Conservation (phyloP, 2,113 vertebrate genomes). For the Merops nubicus region DNA sequence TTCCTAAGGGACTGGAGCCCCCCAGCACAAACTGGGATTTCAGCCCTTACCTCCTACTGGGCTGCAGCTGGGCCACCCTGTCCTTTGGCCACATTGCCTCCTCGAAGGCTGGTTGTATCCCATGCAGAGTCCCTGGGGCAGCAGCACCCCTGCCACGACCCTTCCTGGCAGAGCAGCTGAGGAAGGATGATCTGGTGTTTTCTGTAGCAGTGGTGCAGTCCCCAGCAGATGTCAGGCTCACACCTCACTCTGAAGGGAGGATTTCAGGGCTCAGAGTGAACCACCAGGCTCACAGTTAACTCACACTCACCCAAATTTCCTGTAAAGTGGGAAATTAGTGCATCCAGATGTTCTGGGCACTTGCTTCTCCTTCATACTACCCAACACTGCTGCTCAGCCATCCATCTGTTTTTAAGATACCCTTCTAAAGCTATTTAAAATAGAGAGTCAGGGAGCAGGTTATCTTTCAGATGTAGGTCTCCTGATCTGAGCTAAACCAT, state of each 20-base stretch:
- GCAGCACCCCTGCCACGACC: neutral
- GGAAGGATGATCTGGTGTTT: neutral
- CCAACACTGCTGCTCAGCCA: neutral
- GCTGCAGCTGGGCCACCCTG: neutral
- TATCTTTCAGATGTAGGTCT: neutral
- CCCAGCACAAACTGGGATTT: neutral
- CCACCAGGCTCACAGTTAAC: neutral
- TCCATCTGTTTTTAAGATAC: neutral
- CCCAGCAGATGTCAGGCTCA: constrained; percentile 44
- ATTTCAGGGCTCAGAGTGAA: neutral
- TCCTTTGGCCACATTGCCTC: neutral
- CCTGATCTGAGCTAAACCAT: neutral
- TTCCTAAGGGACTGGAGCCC: neutral
- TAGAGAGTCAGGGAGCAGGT: neutral
- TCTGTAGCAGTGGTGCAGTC: neutral
- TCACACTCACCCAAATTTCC: neutral
- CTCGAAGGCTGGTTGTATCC: neutral
- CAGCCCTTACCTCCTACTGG: neutral
- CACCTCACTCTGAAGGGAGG: neutral
- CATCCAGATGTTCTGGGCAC: neutral
- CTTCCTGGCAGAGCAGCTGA: neutral
- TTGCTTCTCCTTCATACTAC: neutral
- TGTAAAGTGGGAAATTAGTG: neutral
- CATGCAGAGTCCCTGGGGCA: accelerated
- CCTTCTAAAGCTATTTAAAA: neutral